Conservation (phyloP, 2,888 invertebrate species). For the Diarsia mendica region DNA sequence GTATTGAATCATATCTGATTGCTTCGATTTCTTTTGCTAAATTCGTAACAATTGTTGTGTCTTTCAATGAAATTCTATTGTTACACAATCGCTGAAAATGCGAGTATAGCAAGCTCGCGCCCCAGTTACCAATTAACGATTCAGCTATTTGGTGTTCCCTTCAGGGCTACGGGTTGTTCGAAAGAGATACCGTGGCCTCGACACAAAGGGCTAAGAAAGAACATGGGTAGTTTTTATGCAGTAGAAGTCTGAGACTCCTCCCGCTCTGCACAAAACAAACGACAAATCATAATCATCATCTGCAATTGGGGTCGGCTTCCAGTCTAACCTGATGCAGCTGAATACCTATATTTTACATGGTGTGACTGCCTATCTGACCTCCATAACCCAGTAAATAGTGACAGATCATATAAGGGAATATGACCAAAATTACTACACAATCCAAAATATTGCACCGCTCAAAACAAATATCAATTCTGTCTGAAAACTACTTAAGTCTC, state of each 20-base stretch:
- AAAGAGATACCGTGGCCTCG: too few relatives aligned
- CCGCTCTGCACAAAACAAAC: too few relatives aligned
- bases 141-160: not conserved
- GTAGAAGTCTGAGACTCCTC: too few relatives aligned
- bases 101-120: not conserved
- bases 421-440: not conserved
- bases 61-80: slow-evolving; percentile 2
- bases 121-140: slow-evolving; percentile 1
- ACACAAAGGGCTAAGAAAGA: too few relatives aligned
- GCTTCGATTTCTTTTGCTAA: not conserved
- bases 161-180: too few relatives aligned
- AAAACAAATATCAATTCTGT: not conserved
- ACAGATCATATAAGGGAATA: not conserved
- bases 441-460: not conserved
- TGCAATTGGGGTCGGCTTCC: too few relatives aligned
- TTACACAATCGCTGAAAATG: not conserved
- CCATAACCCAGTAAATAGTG: too few relatives aligned
- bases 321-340: too few relatives aligned
- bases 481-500: not conserved
- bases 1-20: not conserved
- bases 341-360: too few relatives aligned
- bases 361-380: too few relatives aligned
- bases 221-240: too few relatives aligned
- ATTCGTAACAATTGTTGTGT: not conserved
- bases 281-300: too few relatives aligned